Evolutionary conservation across 2,888 invertebrate genomes (phyloP), one percentile per base, ranked within the genome.

Genomic region (Macrophya alboannulata): DNA sequence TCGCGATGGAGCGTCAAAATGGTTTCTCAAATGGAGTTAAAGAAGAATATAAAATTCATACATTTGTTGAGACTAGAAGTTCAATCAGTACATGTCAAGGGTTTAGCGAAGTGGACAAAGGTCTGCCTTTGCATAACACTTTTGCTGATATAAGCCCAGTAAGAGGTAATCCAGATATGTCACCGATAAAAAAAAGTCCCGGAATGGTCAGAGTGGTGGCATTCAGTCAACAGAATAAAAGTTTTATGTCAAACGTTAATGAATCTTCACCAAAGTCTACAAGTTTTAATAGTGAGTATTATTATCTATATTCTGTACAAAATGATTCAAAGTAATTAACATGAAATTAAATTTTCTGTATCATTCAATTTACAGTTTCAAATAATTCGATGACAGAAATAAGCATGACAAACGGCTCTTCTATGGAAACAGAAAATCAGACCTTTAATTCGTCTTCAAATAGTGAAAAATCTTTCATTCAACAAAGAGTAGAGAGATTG

Each of bases 401-500:
- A 72, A 92, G 89, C 86, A 87, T 91, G 86, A 85, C 87, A 15
- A 93, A 93, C 87, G 92, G 92, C 6, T 92, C 92, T 15, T 87
- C 89, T 21, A 76, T 84, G 40, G 91, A 92, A 5, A 65, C 76
- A 5, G 91, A 91, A 9, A 89, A 84, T 51, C 85, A 87, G 85
- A 89, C 88, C 55, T 84, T 86, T 81, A 92, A 90, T 87, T 88
- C 86, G n/a, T 90, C 92, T 40, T 88, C 90, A 59, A 91, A 87
- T 85, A 92, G 91, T 87, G 93, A 93, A 85, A 95, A 95, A 88
- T 95, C 98, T 77, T 97, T 98, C 90, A 98, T 98, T 71, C 97
- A 98, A 91, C 98, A 98, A 91, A 95, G 98, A 72, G 98, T 98
- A 0, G 98, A 98, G 91, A 95, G 98, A 83, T 94, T 98, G 2